Evolutionary conservation across 1,140 invertebrate species (phyloP), one percentile per base, ranked within the genome.

Genomic region (Aphidius ervi): DNA sequence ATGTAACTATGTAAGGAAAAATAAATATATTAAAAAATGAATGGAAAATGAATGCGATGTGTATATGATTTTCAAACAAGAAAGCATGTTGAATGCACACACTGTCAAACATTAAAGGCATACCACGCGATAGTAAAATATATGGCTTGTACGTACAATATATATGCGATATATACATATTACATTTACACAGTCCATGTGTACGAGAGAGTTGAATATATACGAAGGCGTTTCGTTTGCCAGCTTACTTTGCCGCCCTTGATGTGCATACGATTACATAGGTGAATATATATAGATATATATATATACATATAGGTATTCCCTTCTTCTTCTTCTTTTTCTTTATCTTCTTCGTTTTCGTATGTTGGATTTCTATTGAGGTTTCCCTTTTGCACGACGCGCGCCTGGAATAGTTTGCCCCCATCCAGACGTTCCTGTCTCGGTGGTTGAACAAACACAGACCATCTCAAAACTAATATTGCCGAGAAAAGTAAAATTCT

Each of bases 211-310:
- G 63, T 61, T 63, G 63, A 61, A 65, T 66, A 62, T 63, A 62
- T 60, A 57, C 55, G 68, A 65, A 62, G 64, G 65, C 68, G 23
- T 31, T 70, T 63, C 58, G 59, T 20, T 66, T 61, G 63, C 65
- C 46, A 56, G 60, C 50, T 53, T 40, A 31, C 20, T 31, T 31
- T 40, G 5, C 50, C n/a, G 37, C 50, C 50, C 50, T 49, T 49
- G 47, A 49, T 49, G 47, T 49, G 20, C n/a, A 49, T 49, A 49
- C 47, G 47, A 49, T 16, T 31, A 20, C n/a, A 16, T 16, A 16
- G 16, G 16, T 16, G 16, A 16, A 16, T 16, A 16, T 16, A 16
- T 16, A 16, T 16, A 16, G 16, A 16, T 16, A 16, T 16, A 16
- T 1, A 31, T 31, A 31, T 31, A 31, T 16, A 16, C 16, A 31